phyloP scores from a whole-genome alignment of 2,888 invertebrate genomes.

The Drosophila rellima region DNA sequence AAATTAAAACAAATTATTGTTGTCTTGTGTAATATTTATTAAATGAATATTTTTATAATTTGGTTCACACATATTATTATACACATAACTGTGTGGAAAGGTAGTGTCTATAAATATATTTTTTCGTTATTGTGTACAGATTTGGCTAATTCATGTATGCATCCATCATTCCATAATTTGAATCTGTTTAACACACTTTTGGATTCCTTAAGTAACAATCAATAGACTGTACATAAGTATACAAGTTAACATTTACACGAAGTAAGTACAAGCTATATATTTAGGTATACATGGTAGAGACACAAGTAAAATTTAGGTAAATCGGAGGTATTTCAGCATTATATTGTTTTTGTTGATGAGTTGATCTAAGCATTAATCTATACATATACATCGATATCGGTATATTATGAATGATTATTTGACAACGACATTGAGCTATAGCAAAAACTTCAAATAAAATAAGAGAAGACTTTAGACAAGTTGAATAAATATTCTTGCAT shows the following conservation, averaged over 20 bases:
- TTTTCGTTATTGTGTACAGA: slow-evolving; percentile 23
- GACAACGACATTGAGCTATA: slow-evolving; percentile 38
- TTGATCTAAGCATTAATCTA: slow-evolving; percentile 23
- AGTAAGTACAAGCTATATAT: slow-evolving; percentile 15
- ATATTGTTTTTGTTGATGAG: slow-evolving; percentile 31
- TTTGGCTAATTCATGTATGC: slow-evolving; percentile 18
- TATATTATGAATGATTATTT: slow-evolving; percentile 25
- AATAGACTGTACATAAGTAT: slow-evolving; percentile 31
- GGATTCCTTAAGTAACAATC: slow-evolving; percentile 29
- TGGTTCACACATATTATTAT: slow-evolving; percentile 61
- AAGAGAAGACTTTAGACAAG: slow-evolving; percentile 32
- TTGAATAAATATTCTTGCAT: slow-evolving; percentile 7
- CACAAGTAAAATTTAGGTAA: slow-evolving; percentile 49
- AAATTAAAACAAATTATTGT: not conserved
- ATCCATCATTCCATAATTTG: slow-evolving; percentile 2
- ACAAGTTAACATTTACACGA: slow-evolving; percentile 15
- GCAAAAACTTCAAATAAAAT: too few relatives aligned
- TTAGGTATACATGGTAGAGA: slow-evolving; percentile 13
- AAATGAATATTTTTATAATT: slow-evolving; percentile 58
- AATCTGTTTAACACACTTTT: slow-evolving; percentile 3
- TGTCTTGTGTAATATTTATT: slow-evolving; percentile 58
- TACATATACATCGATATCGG: slow-evolving; percentile 31
- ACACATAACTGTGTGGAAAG: slow-evolving; percentile 45
- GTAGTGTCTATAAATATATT: slow-evolving; percentile 33
- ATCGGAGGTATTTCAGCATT: slow-evolving; percentile 74